Evolutionary conservation across 2,113 vertebrate genomes (phyloP).

Genomic region (Limanda limanda): DNA sequence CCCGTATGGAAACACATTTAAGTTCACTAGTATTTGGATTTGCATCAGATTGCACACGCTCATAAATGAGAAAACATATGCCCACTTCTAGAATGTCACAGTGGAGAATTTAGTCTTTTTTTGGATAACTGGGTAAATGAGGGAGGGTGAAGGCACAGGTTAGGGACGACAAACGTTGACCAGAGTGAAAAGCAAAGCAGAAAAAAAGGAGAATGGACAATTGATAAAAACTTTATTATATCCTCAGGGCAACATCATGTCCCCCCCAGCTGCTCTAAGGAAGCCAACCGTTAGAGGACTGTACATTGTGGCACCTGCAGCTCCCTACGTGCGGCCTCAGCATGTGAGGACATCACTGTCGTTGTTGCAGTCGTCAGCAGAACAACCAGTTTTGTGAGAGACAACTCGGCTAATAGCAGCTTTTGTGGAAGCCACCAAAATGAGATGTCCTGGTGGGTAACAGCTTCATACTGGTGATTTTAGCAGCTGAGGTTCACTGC

Average conservation of each 20-base stretch:
- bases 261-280: background rate
- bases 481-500: conserved; percentile 20
- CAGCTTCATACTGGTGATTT: conserved; percentile 23
- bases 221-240: conserved; percentile 11
- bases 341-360: conserved; percentile 12
- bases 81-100: background rate
- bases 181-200: background rate
- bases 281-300: conserved; percentile 8
- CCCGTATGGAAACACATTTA: too few species aligned
- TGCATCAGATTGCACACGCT: too few species aligned
- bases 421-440: conserved; percentile 22
- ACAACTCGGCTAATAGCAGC: conserved; percentile 21
- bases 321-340: background rate
- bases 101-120: background rate
- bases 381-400: conserved; percentile 23
- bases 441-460: conserved; percentile 30
- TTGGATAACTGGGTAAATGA: background rate
- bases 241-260: too few species aligned
- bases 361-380: background rate
- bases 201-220: background rate
- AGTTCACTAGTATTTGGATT: too few species aligned
- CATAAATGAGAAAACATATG: background rate
- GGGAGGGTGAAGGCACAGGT: background rate
- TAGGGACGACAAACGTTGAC: background rate
- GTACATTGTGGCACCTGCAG: conserved; percentile 16